Conservation (phyloP, 2,888 invertebrate species). For the Pediacus dermestoides region DNA sequence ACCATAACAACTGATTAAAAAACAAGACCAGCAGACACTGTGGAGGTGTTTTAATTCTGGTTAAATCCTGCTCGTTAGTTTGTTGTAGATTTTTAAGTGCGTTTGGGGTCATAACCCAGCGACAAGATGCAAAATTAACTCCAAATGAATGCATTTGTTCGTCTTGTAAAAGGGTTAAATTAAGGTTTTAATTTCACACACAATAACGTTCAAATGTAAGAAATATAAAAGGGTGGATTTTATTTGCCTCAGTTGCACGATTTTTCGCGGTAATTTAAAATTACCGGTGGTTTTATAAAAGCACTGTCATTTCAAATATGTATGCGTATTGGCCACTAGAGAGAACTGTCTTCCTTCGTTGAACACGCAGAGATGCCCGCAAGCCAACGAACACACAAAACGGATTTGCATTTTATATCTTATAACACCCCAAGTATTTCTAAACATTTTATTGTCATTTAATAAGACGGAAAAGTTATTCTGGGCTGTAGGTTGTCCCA, state of each 20-base stretch:
- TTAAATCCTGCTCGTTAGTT: no score
- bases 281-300: conserved; percentile 36
- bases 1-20: no score
- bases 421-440: conserved; percentile 23
- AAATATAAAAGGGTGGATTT: conserved; percentile 43
- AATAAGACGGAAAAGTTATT: no score
- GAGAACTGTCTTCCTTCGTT: conserved; percentile 33
- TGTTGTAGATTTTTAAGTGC: no score
- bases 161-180: conserved; percentile 46
- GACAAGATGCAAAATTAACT: conserved; percentile 39
- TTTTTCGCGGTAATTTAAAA: conserved; percentile 47
- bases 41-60: no score
- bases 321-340: conserved; percentile 45
- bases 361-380: conserved; percentile 15
- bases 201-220: conserved; percentile 47
- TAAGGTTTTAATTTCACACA: conserved; percentile 52
- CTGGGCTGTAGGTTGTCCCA: no score
- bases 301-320: conserved; percentile 44
- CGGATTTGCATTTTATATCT: conserved; percentile 35
- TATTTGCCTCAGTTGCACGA: conserved; percentile 46
- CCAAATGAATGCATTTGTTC: conserved; percentile 39
- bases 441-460: conserved; percentile 30
- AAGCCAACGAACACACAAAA: conserved; percentile 11
- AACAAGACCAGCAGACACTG: no score
- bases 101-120: no score